These are phyloP conservation scores for Alviniconcha marisindica DNA, from an alignment of 1,140 invertebrate genomes.

Conservation along the genomic window DNA sequence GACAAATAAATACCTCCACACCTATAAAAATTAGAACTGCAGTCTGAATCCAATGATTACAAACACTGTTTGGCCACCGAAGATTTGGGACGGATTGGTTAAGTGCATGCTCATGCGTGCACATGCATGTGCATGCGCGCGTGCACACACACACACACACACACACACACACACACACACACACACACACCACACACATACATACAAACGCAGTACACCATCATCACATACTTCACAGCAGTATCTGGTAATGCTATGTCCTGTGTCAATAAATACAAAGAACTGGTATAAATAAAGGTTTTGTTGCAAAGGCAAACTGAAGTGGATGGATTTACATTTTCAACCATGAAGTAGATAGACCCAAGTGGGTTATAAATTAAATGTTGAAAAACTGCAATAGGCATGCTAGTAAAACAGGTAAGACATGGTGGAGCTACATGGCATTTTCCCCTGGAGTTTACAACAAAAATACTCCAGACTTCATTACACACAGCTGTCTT, in stretches of 20 bases:
- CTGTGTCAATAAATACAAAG: background rate
- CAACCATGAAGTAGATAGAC: background rate
- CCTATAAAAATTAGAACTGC: too few species aligned
- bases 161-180: constrained; percentile 11
- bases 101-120: background rate
- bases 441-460: too few species aligned
- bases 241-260: background rate
- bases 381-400: too few species aligned
- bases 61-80: background rate
- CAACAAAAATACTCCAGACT: too few species aligned
- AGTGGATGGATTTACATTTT: background rate
- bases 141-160: constrained; percentile 11
- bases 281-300: background rate
- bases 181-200: background rate
- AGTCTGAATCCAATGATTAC: background rate
- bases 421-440: too few species aligned
- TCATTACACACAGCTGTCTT: too few species aligned
- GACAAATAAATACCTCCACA: too few species aligned
- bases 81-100: background rate
- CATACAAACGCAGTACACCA: background rate
- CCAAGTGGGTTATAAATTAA: too few species aligned
- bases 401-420: too few species aligned
- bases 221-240: background rate
- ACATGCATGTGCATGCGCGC: background rate
- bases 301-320: background rate